Evolutionary conservation across 2,797 vertebrate genomes (phyloP).

Genomic region (Benthosema pterotum): DNA sequence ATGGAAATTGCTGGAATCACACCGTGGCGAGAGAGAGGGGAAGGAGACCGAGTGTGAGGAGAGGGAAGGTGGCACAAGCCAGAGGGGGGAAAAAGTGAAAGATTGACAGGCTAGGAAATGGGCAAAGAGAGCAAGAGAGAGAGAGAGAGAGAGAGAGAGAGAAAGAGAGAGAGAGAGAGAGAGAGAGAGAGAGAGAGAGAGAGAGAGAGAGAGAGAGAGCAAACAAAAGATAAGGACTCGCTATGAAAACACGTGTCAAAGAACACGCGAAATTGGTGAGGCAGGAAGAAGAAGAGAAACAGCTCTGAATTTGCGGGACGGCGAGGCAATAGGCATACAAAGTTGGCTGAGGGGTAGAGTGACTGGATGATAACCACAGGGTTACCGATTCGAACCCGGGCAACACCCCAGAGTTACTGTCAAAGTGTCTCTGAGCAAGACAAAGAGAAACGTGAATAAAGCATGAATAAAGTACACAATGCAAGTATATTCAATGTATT

Average conservation of each 20-base stretch:
- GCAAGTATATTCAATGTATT: no score
- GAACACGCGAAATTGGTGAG: conserved; percentile 22
- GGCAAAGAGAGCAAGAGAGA: background rate
- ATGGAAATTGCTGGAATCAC: conserved; percentile 74
- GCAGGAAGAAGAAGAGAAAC: conserved; percentile 17
- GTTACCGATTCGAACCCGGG: no score
- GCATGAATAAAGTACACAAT: no score
- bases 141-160: background rate
- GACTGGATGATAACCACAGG: no score
- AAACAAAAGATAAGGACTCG: conserved; percentile 19
- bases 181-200: conserved; percentile 1
- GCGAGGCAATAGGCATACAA: conserved; percentile 17
- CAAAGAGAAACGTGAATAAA: no score
- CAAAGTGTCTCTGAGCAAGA: no score
- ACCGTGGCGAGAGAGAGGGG: conserved; percentile 60
- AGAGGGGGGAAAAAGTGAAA: conserved; percentile 55
- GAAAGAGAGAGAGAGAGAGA: conserved; percentile 2
- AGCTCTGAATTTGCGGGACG: background rate
- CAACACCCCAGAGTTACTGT: no score
- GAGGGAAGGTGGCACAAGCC: conserved; percentile 42
- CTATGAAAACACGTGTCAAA: conserved; percentile 9
- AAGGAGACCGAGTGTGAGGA: conserved; percentile 29
- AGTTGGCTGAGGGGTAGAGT: no score
- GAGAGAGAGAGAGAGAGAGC: conserved; percentile 4
- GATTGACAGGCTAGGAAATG: conserved; percentile 35